phyloP scores from a whole-genome alignment of 2,797 vertebrate species.

The Pangasius larnaudii region DNA sequence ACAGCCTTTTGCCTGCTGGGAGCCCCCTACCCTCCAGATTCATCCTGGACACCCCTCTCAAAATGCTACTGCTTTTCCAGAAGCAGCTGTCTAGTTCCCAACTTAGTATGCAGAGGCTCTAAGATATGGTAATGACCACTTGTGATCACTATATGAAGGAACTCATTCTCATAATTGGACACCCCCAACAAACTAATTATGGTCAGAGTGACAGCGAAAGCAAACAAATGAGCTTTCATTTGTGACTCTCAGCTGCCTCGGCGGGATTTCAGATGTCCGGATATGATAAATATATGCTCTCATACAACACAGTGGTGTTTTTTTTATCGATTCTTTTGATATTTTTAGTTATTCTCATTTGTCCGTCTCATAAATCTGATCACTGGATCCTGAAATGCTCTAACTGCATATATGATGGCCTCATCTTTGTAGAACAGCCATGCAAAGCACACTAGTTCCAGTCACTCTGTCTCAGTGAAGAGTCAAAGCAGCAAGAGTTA shows the following conservation, averaged over 20 bases:
- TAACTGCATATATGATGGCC: background rate
- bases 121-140: slow-evolving; percentile 62
- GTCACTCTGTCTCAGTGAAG: slow-evolving; percentile 58
- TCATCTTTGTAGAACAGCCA: slow-evolving; percentile 56
- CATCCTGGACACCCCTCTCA: slow-evolving; percentile 49
- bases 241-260: background rate
- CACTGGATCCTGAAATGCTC: background rate
- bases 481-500: slow-evolving; percentile 74
- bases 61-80: slow-evolving; percentile 56
- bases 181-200: slow-evolving; percentile 53
- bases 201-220: slow-evolving; percentile 39
- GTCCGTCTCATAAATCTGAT: background rate
- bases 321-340: background rate
- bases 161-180: slow-evolving; percentile 55
- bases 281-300: background rate
- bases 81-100: slow-evolving; percentile 78
- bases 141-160: slow-evolving; percentile 58
- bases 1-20: slow-evolving; percentile 73
- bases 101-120: slow-evolving; percentile 62
- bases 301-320: background rate
- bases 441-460: slow-evolving; percentile 92
- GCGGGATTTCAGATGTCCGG: slow-evolving; percentile 22
- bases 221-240: slow-evolving; percentile 47
- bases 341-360: background rate
- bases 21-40: slow-evolving; percentile 60